Evolutionary conservation across 2,797 vertebrate species (phyloP).

Genomic region (Cossypha niveicapilla): DNA sequence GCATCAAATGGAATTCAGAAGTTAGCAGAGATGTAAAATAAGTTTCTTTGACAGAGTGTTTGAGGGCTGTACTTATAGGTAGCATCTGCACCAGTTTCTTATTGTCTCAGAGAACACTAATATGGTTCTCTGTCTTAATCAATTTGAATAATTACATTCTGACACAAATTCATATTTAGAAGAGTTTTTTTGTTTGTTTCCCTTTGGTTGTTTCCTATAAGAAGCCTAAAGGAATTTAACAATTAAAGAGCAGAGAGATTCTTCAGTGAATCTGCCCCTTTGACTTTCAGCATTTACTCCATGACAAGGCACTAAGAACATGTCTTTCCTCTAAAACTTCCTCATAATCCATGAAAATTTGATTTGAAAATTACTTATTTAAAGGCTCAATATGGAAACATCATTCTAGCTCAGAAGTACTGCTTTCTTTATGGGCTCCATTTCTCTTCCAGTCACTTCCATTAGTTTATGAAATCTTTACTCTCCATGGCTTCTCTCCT

Average conservation of each 20-base stretch:
- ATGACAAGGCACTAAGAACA: not conserved
- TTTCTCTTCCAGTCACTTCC: not conserved
- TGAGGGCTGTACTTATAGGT: not conserved
- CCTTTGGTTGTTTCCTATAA: not conserved
- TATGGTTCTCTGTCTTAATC: not conserved
- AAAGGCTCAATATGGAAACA: not conserved
- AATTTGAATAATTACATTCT: not conserved
- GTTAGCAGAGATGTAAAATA: not conserved
- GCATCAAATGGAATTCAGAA: not conserved
- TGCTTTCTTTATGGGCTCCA: not conserved
- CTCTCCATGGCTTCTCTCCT: not conserved
- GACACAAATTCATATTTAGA: not conserved
- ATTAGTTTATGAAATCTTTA: not conserved
- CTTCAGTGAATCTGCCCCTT: not conserved
- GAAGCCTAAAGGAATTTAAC: not conserved
- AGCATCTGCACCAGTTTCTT: not conserved
- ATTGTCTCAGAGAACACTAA: not conserved
- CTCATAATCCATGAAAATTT: constrained; percentile 5
- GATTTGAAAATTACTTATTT: constrained; percentile 23
- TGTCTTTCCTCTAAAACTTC: not conserved
- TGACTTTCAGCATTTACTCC: not conserved
- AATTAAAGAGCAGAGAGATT: not conserved
- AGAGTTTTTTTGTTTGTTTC: not conserved
- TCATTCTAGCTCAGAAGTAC: not conserved
- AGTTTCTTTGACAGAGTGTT: not conserved